These are phyloP conservation scores for Pelecanus crispus DNA, from an alignment of 2,113 vertebrate genomes.

Conservation along the genomic window DNA sequence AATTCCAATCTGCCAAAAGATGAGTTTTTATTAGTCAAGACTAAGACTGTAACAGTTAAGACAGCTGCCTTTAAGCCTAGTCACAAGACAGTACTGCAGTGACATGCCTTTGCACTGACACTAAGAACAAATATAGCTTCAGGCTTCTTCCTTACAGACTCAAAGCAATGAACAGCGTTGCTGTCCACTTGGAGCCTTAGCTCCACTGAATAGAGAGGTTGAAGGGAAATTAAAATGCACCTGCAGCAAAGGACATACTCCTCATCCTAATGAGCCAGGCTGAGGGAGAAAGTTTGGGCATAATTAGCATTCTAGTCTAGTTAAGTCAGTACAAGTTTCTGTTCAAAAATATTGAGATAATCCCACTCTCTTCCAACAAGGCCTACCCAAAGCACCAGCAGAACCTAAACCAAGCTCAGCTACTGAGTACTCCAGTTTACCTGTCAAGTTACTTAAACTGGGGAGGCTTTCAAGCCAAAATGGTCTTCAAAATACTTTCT, in stretches of 20 bases:
- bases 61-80: background rate
- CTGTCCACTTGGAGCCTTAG: background rate
- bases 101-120: background rate
- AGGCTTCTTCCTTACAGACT: background rate
- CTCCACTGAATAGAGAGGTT: background rate
- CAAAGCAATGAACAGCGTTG: background rate
- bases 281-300: background rate
- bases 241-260: background rate
- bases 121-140: background rate
- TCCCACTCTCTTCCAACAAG: background rate
- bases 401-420: background rate
- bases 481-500: background rate
- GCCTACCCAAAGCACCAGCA: background rate
- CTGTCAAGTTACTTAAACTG: background rate
- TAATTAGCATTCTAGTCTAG: background rate
- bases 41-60: background rate
- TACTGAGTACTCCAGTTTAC: background rate
- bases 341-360: background rate
- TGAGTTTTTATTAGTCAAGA: background rate
- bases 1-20: conserved; percentile 76
- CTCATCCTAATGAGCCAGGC: background rate
- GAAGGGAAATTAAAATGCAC: conserved; percentile 3
- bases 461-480: background rate
- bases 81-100: background rate
- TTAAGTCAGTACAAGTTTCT: background rate